phyloP scores from a whole-genome alignment of 1,140 invertebrate species.

The Eumaeus atala region DNA sequence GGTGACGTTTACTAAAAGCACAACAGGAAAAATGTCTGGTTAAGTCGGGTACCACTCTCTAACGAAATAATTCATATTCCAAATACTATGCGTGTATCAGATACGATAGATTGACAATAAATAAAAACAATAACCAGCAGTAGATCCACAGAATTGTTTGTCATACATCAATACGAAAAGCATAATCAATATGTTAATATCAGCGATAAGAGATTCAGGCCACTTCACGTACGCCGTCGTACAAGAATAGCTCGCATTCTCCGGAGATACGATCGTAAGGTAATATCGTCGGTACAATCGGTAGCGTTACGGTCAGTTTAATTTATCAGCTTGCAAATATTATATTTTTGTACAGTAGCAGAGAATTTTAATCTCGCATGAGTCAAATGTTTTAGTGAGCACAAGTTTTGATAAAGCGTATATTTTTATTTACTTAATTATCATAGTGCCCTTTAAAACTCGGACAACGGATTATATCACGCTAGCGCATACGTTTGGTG shows the following conservation, averaged over 20 bases:
- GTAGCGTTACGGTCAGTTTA: slow-evolving; percentile 42
- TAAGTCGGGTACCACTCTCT: too few species aligned
- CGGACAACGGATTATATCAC: too few species aligned
- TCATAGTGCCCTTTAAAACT: too few species aligned
- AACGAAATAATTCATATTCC: too few species aligned
- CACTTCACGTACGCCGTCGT: slow-evolving; percentile 51
- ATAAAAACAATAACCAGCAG: neutral
- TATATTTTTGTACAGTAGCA: slow-evolving; percentile 7
- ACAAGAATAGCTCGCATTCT: slow-evolving; percentile 57
- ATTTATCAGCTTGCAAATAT: slow-evolving; percentile 32
- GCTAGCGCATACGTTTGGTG: too few species aligned
- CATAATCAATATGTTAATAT: slow-evolving; percentile 70
- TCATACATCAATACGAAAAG: slow-evolving; percentile 57
- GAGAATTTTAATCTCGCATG: neutral
- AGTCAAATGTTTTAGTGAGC: too few species aligned
- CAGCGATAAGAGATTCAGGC: slow-evolving; percentile 61
- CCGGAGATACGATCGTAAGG: slow-evolving; percentile 54
- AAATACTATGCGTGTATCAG: neutral
- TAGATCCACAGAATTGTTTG: slow-evolving; percentile 26
- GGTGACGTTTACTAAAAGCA: too few species aligned
- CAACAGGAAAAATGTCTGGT: too few species aligned
- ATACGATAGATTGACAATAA: neutral
- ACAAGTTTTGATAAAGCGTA: too few species aligned
- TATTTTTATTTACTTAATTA: too few species aligned
- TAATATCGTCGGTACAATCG: slow-evolving; percentile 40